Conservation (phyloP, 2,888 invertebrate genomes). For the Drosophila monieri region DNA sequence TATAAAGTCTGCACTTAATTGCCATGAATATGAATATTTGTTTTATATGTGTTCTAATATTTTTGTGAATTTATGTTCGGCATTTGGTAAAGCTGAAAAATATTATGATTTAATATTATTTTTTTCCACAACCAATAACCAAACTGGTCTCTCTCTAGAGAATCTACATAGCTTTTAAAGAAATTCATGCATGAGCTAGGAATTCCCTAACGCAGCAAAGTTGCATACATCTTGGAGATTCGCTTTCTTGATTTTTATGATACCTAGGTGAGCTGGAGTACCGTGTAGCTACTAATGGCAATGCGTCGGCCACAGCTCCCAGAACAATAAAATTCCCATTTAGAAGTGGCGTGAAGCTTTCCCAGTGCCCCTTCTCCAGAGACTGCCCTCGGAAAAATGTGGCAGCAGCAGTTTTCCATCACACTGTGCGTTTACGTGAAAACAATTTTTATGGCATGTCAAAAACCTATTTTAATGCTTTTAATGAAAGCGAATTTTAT, state of each 20-base stretch:
- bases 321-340: constrained; percentile 80
- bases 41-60: constrained; percentile 8
- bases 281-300: constrained; percentile 71
- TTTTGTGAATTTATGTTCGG: constrained; percentile 23
- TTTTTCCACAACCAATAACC: not conserved
- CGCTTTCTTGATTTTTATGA: constrained; percentile 47
- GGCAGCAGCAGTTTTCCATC: constrained; percentile 61
- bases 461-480: constrained; percentile 81
- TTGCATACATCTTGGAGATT: constrained; percentile 2
- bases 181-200: not conserved
- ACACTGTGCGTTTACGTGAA: constrained; percentile 68
- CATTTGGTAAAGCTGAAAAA: constrained; percentile 7
- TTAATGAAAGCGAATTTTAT: constrained; percentile 81
- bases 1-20: constrained; percentile 68
- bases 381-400: constrained; percentile 46
- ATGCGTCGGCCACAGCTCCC: constrained; percentile 72
- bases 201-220: constrained; percentile 13
- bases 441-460: constrained; percentile 81
- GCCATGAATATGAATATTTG: constrained; percentile 34
- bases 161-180: not conserved
- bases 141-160: constrained; percentile 6
- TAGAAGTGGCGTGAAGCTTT: constrained; percentile 50
- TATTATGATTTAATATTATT: constrained; percentile 19
- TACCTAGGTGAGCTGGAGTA: constrained; percentile 67
- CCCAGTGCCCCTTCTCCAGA: constrained; percentile 2